Conservation (phyloP, 2,888 invertebrate species). For the Orchestes rusci region DNA sequence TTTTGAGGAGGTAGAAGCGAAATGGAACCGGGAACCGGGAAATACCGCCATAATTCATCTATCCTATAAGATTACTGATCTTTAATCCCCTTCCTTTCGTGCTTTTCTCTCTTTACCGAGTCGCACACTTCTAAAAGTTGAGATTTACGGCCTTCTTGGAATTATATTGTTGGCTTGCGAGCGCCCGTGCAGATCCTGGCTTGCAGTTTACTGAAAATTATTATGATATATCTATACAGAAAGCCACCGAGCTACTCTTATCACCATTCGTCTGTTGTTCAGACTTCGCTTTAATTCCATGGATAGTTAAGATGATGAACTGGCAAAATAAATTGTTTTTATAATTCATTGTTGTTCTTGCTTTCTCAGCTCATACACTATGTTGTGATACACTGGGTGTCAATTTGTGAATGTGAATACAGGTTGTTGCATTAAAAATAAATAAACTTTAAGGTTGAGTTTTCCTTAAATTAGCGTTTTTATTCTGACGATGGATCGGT, state of each 20-base stretch:
- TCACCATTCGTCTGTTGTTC: constrained; percentile 8
- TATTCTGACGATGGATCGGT: too few species aligned
- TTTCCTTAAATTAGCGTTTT: too few species aligned
- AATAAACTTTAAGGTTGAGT: too few species aligned
- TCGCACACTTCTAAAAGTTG: constrained; percentile 56
- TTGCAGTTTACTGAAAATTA: constrained; percentile 47
- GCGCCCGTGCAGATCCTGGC: constrained; percentile 28
- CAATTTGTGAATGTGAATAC: too few species aligned
- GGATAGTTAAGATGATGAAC: too few species aligned
- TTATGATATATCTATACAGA: constrained; percentile 46
- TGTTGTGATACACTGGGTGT: too few species aligned
- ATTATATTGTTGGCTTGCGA: constrained; percentile 56
- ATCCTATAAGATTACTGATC: constrained; percentile 66
- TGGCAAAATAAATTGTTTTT: too few species aligned
- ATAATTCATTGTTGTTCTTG: too few species aligned
- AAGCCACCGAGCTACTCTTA: constrained; percentile 9
- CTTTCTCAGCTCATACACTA: too few species aligned
- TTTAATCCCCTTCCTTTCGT: constrained; percentile 60
- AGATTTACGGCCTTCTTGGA: constrained; percentile 61
- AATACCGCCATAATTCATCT: constrained; percentile 61
- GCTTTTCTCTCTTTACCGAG: constrained; percentile 47
- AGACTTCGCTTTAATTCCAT: too few species aligned
- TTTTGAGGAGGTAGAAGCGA: constrained; percentile 41
- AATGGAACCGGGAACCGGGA: constrained; percentile 42
- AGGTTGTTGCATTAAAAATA: too few species aligned